Conservation (phyloP, 2,888 invertebrate genomes). For the Drosophila meridionalis region DNA sequence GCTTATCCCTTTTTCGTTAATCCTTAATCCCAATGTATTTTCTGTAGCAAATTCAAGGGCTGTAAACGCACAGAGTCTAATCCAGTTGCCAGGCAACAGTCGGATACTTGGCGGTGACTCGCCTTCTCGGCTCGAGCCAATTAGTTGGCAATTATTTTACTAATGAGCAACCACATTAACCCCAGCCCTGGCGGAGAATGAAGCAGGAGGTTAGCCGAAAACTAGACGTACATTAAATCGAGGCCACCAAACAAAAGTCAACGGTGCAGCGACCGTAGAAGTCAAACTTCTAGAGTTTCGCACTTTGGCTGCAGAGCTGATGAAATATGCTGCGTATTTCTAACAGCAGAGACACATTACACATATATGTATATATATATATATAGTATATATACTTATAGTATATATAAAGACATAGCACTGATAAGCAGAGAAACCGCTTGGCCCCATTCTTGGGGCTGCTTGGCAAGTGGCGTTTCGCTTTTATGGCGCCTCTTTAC, state of each 20-base stretch:
- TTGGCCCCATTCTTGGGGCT: conserved; percentile 15
- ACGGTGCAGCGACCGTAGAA: conserved; percentile 9
- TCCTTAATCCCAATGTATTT: background rate
- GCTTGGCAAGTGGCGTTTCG: conserved; percentile 33
- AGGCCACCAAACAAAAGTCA: conserved; percentile 38
- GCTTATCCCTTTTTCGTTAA: background rate
- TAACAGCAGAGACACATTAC: conserved; percentile 24
- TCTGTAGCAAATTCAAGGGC: conserved; percentile 3
- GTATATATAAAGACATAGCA: conserved; percentile 12
- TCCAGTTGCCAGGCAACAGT: conserved; percentile 36
- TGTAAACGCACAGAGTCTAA: conserved; percentile 35
- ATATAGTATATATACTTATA: conserved; percentile 6
- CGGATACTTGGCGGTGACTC: conserved; percentile 20
- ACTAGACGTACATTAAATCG: conserved; percentile 39
- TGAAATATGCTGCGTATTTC: conserved; percentile 48
- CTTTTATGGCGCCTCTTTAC: conserved; percentile 67
- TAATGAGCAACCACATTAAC: conserved; percentile 70
- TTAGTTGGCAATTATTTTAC: conserved; percentile 74
- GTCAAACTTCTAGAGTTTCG: conserved; percentile 14
- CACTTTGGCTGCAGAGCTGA: conserved; percentile 35
- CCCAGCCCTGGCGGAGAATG: conserved; percentile 14
- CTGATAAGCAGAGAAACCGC: conserved; percentile 56
- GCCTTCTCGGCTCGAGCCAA: conserved; percentile 51
- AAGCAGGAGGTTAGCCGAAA: conserved; percentile 21
- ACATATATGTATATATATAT: conserved; percentile 16